Evolutionary conservation across 2,113 vertebrate genomes (phyloP), one percentile per base, ranked within the genome.

Genomic region (Phyllostomus hastatus): DNA sequence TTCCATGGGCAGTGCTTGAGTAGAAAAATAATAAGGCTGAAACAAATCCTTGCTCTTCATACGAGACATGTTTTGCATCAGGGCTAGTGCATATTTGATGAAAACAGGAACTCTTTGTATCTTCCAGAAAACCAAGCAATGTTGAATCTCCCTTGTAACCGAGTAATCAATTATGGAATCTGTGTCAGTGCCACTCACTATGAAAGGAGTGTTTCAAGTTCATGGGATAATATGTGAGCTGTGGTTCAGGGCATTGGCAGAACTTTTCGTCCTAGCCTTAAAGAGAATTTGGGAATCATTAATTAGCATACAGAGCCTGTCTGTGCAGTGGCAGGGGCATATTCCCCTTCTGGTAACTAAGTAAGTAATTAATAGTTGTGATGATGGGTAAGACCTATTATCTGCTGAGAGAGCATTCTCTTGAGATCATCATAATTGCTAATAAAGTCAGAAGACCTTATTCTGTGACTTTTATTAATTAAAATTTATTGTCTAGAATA

Each of bases 21-120:
- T 67, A 14, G 87, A 86, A 57, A 69, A 88, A 69, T 82, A 33
- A n/a, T 14, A 64, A 14, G 31, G 48, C 67, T 48, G 38, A 90
- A 93, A 54, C 5, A 80, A 86, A 88, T 96, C 54, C 91, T 14
- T 46, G 85, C 10, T 90, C 83, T 97, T 91, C 26, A 75, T 76
- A 82, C 38, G 41, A 92, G 75, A n/a, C 54, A 61, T 92, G 78
- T 96, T 94, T 97, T 95, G 35, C 93, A 57, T 84, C 85, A 89
- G 43, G n/a, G 31, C n/a, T 82, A 46, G 41, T 70, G n/a, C 66
- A 31, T 87, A 83, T 46, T 88, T 89, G 59, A 57, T 64, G 64
- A 84, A 90, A 93, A 94, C 72, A 94, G 38, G 41, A 81, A 82
- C 46, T 93, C 64, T 96, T 91, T 96, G 87, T 96, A 50, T 89